Evolutionary conservation across 2,113 vertebrate species (phyloP).

Genomic region (Pionites leucogaster): DNA sequence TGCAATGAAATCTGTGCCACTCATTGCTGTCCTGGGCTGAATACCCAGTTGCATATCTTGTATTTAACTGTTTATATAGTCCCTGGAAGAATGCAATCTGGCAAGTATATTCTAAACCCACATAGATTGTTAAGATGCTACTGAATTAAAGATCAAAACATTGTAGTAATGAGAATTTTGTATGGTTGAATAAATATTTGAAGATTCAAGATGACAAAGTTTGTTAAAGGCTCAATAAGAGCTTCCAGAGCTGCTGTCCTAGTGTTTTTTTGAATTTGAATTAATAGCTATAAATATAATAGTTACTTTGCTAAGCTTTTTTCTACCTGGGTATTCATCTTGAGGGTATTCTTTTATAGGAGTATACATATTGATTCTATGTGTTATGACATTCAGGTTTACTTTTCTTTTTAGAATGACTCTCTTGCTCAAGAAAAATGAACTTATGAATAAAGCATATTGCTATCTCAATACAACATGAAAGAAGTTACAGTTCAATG

Average conservation of each 20-base stretch:
- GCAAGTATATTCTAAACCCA: neutral
- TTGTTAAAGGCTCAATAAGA: neutral
- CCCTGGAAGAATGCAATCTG: neutral
- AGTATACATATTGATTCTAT: neutral
- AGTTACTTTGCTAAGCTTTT: neutral
- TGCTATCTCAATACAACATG: neutral
- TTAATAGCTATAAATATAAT: neutral
- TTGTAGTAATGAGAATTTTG: neutral
- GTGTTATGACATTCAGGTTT: neutral
- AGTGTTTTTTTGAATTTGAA: neutral
- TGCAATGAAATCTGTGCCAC: neutral
- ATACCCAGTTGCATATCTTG: neutral
- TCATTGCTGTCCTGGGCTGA: neutral
- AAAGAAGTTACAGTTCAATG: neutral
- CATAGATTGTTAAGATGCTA: neutral
- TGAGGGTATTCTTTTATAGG: neutral
- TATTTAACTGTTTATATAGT: neutral
- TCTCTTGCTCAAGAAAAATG: neutral
- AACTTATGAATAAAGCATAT: neutral
- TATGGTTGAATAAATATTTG: neutral
- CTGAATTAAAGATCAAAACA: neutral
- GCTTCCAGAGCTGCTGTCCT: neutral
- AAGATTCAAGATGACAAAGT: neutral
- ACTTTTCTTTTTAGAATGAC: neutral
- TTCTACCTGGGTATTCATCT: neutral